Base-by-base conservation (phyloP, 1,140 invertebrate genomes). In the Drosophila subobscura region DNA sequence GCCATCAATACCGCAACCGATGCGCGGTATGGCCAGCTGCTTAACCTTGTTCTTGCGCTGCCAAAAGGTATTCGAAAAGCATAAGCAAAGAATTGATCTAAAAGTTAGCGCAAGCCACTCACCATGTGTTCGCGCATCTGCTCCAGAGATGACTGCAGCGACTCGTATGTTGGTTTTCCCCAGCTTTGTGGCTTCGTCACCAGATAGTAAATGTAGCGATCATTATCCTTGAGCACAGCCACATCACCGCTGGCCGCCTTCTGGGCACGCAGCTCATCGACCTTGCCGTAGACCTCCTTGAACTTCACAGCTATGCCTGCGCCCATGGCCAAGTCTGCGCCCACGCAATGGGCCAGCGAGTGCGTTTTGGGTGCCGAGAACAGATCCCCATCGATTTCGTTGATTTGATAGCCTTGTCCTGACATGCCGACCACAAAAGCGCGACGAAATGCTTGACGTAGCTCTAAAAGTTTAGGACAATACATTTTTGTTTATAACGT, bases 1-100 rank as follows among this genome's bases (percentile, higher is more conserved):
- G 20, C 92, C 77, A 81, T 95, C 94, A 14, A 95, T 91, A 44
- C 95, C 94, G 86, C 94, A 95, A 2, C 94, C 95, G 61, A 95
- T 94, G 58, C 89, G 80, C 1, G 95, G 95, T 72, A 95, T 94
- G 4, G 94, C 93, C 37, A 95, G 67, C 55, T 93, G 91, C 20
- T 79, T 86, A 0, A 94, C 91, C 53, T 92, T 65, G 53, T 92
- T 79, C 72, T 92, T 37, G 50, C 76, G 55, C 89, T 90, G 68
- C 85, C 90, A 45, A 88, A 80, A 14, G 10, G 16, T 7, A 29
- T 7, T 6, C 7, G 65, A 29, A 1, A 33, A 25, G 14, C 7
- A 22, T 37, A n/a, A 52, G 20, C 14, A 37, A 20, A 42, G 6
- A 3, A n/a, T 14, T 14, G 22, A 14, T 25, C 6, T 0, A 60